These are phyloP conservation scores for Eumacrocentrus americanus DNA, from an alignment of 2,888 invertebrate genomes.

Conservation along the genomic window DNA sequence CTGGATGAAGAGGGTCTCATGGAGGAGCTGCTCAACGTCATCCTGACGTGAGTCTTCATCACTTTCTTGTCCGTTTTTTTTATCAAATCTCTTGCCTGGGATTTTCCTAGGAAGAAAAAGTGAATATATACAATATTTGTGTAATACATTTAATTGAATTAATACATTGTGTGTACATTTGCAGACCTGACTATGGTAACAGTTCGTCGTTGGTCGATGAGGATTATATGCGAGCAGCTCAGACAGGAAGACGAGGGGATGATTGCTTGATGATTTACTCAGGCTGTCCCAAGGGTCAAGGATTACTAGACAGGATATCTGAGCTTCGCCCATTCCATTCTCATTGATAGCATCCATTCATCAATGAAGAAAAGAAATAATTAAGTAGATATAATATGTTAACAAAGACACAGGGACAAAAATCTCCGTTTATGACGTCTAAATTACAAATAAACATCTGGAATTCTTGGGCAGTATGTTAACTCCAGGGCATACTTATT, in stretches of 20 bases:
- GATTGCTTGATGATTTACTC: slow-evolving; percentile 69
- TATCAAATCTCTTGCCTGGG: no score
- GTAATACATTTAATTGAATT: not conserved
- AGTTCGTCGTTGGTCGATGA: slow-evolving; percentile 61
- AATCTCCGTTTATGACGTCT: not conserved
- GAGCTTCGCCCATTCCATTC: slow-evolving; percentile 4
- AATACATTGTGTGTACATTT: slow-evolving; percentile 42
- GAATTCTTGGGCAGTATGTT: not conserved
- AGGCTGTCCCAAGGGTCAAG: slow-evolving; percentile 68
- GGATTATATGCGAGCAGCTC: slow-evolving; percentile 70
- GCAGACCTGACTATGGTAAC: slow-evolving; percentile 66
- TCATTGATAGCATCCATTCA: not conserved
- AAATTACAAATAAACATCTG: not conserved
- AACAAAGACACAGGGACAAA: not conserved
- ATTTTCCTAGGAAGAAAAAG: no score
- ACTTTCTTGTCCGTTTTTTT: no score
- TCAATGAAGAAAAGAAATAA: not conserved
- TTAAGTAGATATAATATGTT: not conserved
- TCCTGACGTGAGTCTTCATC: slow-evolving; percentile 57
- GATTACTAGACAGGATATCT: slow-evolving; percentile 66
- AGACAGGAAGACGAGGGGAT: slow-evolving; percentile 69
- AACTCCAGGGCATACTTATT: not conserved
- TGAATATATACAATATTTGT: no score
- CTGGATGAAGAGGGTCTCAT: slow-evolving; percentile 67
- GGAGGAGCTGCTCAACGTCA: slow-evolving; percentile 62